phyloP scores from a whole-genome alignment of 2,113 vertebrate genomes.

The Otocyon megalotis region DNA sequence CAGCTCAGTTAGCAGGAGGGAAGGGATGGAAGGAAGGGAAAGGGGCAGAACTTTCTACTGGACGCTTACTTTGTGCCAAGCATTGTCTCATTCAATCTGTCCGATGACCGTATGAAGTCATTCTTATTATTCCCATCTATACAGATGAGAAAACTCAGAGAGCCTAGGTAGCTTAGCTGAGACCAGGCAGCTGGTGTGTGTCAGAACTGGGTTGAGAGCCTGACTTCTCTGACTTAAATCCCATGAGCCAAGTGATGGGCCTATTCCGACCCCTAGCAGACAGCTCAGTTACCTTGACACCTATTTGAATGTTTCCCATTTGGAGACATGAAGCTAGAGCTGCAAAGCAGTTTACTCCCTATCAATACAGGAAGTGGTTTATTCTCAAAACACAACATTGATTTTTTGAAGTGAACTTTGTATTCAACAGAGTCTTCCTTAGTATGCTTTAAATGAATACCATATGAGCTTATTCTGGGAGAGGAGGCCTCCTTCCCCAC shows the following conservation, averaged over 20 bases:
- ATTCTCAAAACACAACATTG: conserved; percentile 44
- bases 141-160: conserved; percentile 34
- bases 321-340: neutral
- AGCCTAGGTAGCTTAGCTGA: neutral
- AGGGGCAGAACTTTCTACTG: neutral
- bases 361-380: conserved; percentile 21
- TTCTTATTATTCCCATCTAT: neutral
- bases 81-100: neutral
- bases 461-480: neutral
- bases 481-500: neutral
- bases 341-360: conserved; percentile 41
- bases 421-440: conserved; percentile 44
- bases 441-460: conserved; percentile 29
- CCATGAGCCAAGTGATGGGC: neutral
- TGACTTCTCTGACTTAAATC: neutral
- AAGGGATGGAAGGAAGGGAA: neutral
- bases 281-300: neutral
- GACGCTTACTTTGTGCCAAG: neutral
- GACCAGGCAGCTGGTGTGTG: neutral
- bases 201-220: neutral
- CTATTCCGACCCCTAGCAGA: neutral
- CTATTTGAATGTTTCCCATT: conserved; percentile 17
- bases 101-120: neutral
- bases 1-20: neutral
- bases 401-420: conserved; percentile 58